Conservation (phyloP, 2,888 invertebrate species). For the Cephus pulcher region DNA sequence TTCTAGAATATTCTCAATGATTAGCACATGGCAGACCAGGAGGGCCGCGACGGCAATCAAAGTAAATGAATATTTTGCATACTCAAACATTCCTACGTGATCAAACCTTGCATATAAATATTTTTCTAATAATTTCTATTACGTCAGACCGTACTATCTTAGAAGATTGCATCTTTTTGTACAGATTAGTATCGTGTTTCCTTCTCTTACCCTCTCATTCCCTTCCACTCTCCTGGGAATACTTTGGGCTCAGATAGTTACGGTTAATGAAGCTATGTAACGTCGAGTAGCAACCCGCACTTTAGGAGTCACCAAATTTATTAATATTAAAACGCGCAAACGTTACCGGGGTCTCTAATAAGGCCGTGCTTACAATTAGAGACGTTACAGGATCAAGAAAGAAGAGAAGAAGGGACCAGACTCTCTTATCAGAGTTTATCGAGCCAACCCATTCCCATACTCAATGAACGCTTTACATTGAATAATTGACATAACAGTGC, state of each 20-base stretch:
- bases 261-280: slow-evolving; percentile 25
- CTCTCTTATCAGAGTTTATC: slow-evolving; percentile 51
- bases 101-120: too few relatives aligned
- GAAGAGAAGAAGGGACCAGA: slow-evolving; percentile 10
- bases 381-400: slow-evolving; percentile 39
- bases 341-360: background rate
- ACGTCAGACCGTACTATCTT: too few relatives aligned
- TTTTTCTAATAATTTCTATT: too few relatives aligned
- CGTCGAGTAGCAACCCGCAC: background rate
- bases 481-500: too few relatives aligned
- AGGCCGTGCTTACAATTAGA: slow-evolving; percentile 38
- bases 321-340: slow-evolving; percentile 18
- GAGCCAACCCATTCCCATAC: slow-evolving; percentile 27
- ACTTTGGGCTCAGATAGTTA: slow-evolving; percentile 1
- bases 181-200: background rate
- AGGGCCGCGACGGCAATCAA: too few relatives aligned
- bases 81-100: too few relatives aligned
- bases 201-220: background rate
- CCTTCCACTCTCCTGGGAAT: background rate
- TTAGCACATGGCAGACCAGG: too few relatives aligned
- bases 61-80: too few relatives aligned
- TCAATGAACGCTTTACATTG: too few relatives aligned
- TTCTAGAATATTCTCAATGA: too few relatives aligned
- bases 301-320: slow-evolving; percentile 22
- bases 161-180: too few relatives aligned